phyloP scores from a whole-genome alignment of 2,797 vertebrate species.

The Xenopus petersii region DNA sequence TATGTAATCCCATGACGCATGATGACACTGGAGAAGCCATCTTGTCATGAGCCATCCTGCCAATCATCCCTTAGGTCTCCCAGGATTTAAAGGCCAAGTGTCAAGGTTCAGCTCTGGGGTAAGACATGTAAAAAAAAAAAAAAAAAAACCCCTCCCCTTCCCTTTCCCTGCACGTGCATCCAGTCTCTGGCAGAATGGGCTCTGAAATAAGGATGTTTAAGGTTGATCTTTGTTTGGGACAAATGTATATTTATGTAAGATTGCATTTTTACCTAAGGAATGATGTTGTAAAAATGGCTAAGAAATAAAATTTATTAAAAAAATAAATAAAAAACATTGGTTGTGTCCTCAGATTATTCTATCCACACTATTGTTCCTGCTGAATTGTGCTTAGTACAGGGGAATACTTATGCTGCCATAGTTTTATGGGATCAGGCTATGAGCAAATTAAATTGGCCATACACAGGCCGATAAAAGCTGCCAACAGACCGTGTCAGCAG shows the following conservation, averaged over 20 bases:
- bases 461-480: accelerated
- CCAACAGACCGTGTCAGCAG: too few species aligned
- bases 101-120: slow-evolving; percentile 26
- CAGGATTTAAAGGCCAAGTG: slow-evolving; percentile 7
- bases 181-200: slow-evolving; percentile 44
- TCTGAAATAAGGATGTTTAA: slow-evolving; percentile 66
- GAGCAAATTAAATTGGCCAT: too few species aligned
- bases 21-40: neutral
- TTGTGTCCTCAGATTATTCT: too few species aligned
- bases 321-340: slow-evolving; percentile 4
- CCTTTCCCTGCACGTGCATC: slow-evolving; percentile 34
- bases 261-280: slow-evolving; percentile 99
- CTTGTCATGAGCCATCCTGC: slow-evolving; percentile 49
- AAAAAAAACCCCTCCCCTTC: slow-evolving; percentile 6
- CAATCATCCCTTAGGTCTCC: slow-evolving; percentile 5
- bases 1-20: neutral
- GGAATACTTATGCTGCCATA: too few species aligned
- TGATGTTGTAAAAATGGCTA: slow-evolving; percentile 99
- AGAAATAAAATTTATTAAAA: slow-evolving; percentile 76
- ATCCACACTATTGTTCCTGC: too few species aligned
- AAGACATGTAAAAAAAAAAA: slow-evolving; percentile 7
- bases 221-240: slow-evolving; percentile 89
- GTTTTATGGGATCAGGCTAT: too few species aligned
- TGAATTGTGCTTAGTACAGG: too few species aligned
- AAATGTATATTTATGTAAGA: slow-evolving; percentile 99